Percentiles rank a stretch among this genome's conserved stretches.
These are phyloP conservation scores for Intellagama lesueurii DNA, from an alignment of 2,797 vertebrate species.

Conservation along the genomic window DNA sequence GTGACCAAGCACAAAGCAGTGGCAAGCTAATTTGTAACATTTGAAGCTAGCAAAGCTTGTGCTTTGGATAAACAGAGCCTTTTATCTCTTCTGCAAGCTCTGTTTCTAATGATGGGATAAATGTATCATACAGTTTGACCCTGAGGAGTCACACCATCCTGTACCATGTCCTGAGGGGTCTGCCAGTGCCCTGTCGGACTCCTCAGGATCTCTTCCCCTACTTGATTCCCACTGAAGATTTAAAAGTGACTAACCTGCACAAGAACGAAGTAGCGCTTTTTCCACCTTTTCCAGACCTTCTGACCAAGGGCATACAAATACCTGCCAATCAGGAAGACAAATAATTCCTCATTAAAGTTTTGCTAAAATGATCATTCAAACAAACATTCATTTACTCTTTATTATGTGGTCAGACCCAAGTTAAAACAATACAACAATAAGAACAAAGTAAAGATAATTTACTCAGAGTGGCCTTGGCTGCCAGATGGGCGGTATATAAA, in stretches of 20 bases:
- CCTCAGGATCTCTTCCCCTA: not conserved
- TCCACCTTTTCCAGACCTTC: conserved; percentile 97
- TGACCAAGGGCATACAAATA: conserved; percentile 92
- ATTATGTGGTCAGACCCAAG: too few species aligned
- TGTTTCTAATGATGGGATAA: too few species aligned
- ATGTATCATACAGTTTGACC: not conserved
- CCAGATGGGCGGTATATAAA: too few species aligned
- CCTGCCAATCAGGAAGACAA: conserved; percentile 76
- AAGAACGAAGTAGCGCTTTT: conserved; percentile 95
- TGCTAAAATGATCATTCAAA: not conserved
- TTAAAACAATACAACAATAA: too few species aligned
- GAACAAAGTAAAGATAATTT: too few species aligned
- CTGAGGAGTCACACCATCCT: not conserved
- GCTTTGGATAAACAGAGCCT: too few species aligned
- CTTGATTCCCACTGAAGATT: not conserved
- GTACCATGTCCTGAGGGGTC: not conserved
- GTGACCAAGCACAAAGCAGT: too few species aligned
- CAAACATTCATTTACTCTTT: too few species aligned
- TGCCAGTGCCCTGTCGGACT: not conserved
- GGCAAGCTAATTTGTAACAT: too few species aligned
- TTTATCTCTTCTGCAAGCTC: too few species aligned
- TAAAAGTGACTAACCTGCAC: conserved; percentile 88
- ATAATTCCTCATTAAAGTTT: not conserved
- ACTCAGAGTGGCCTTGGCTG: too few species aligned
- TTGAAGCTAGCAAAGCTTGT: too few species aligned